Percentiles rank a stretch among this genome's conserved stretches.
phyloP scores from a whole-genome alignment of 2,888 invertebrate species.

The Pseudolycoriella hygida region DNA sequence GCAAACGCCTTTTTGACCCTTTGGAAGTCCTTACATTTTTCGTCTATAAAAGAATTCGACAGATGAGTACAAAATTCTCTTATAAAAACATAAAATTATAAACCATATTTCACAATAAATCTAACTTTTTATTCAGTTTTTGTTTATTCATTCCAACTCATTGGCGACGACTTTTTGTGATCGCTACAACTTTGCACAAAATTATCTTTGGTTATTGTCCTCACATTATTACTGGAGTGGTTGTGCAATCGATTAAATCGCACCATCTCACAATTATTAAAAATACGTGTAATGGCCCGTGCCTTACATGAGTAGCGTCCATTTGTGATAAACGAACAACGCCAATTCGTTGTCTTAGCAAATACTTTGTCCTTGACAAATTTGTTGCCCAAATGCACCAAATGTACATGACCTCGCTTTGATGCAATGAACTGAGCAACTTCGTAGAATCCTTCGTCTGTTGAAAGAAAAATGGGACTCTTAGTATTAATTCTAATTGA shows the following conservation, averaged over 20 bases:
- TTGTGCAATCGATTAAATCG: background rate
- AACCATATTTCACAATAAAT: too few relatives aligned
- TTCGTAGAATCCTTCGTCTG: background rate
- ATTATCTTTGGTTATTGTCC: too few relatives aligned
- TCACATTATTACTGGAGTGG: background rate
- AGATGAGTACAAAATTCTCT: too few relatives aligned
- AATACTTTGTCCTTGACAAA: slow-evolving; percentile 4
- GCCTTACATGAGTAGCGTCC: slow-evolving; percentile 14
- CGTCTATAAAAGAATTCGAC: too few relatives aligned
- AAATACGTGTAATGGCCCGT: slow-evolving; percentile 13
- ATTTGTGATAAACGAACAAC: slow-evolving; percentile 13
- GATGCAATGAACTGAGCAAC: background rate
- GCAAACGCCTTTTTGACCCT: too few relatives aligned
- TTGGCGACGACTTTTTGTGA: too few relatives aligned
- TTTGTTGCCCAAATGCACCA: background rate
- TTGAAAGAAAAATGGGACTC: background rate
- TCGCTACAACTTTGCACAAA: too few relatives aligned
- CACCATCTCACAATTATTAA: slow-evolving; percentile 5
- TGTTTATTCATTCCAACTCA: too few relatives aligned
- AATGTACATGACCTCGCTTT: background rate
- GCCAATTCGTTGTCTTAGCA: slow-evolving; percentile 12
- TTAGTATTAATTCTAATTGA: too few relatives aligned
- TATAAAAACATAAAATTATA: too few relatives aligned
- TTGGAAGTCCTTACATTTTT: too few relatives aligned
- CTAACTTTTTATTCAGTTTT: too few relatives aligned